phyloP scores from a whole-genome alignment of 64 coral and sea anemone species.

The Actinia equina region DNA sequence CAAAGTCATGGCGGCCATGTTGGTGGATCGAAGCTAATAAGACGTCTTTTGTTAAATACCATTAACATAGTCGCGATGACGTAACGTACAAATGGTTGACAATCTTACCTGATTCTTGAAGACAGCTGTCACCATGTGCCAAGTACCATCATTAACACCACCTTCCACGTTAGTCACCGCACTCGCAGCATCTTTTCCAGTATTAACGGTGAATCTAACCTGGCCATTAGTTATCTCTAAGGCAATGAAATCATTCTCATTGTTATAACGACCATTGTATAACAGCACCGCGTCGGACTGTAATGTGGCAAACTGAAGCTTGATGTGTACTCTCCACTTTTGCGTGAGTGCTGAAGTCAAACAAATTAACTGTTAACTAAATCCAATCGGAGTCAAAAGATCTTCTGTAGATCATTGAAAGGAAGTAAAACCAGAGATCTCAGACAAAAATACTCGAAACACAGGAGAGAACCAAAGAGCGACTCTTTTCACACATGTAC shows the following conservation, averaged over 20 bases:
- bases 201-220: slow-evolving; percentile 65
- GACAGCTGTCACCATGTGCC: slow-evolving; percentile 73
- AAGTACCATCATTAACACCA: slow-evolving; percentile 81
- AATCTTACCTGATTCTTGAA: slow-evolving; percentile 74
- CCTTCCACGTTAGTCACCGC: slow-evolving; percentile 55
- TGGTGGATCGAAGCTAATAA: too few species aligned
- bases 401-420: too few species aligned
- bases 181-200: slow-evolving; percentile 39
- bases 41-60: too few species aligned
- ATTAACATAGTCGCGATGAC: too few species aligned
- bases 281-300: slow-evolving; percentile 63
- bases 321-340: slow-evolving; percentile 73
- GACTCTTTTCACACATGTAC: too few species aligned
- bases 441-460: too few species aligned
- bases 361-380: background rate
- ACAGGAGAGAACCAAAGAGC: too few species aligned
- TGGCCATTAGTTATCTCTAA: slow-evolving; percentile 68
- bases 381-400: too few species aligned
- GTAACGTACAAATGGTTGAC: too few species aligned
- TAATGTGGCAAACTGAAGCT: slow-evolving; percentile 77
- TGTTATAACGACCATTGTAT: slow-evolving; percentile 84
- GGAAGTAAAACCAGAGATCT: too few species aligned
- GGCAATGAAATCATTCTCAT: slow-evolving; percentile 76
- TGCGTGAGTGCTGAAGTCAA: slow-evolving; percentile 69
- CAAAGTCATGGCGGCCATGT: too few species aligned